Conservation (phyloP, 1,140 invertebrate species). For the Drosophila burlai region DNA sequence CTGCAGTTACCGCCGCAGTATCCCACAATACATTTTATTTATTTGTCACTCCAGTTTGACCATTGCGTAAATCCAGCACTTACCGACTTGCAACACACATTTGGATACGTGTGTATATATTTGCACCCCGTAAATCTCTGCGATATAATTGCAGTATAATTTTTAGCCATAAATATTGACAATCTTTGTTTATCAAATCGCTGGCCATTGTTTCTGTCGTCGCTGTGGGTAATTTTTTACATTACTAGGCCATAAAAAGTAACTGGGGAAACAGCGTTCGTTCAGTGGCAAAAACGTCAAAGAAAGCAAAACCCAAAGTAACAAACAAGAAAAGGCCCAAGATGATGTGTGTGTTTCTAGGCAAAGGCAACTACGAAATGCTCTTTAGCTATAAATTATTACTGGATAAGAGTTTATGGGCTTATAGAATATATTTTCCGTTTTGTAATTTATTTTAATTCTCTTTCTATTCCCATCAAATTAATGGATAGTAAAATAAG, state of each 20-base stretch:
- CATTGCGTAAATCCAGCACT: slow-evolving; percentile 69
- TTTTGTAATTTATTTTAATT: not conserved
- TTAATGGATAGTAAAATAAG: not conserved
- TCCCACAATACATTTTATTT: slow-evolving; percentile 66
- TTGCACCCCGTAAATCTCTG: slow-evolving; percentile 23
- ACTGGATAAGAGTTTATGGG: not conserved
- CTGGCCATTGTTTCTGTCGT: slow-evolving; percentile 47
- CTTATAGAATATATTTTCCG: not conserved
- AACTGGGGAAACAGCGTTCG: slow-evolving; percentile 52
- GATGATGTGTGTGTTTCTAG: not conserved
- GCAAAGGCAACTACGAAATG: slow-evolving; percentile 8
- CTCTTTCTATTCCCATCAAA: rapidly evolving
- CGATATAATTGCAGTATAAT: slow-evolving; percentile 58
- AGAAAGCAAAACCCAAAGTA: slow-evolving; percentile 70
- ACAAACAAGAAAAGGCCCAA: slow-evolving; percentile 38
- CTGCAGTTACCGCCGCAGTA: slow-evolving; percentile 65
- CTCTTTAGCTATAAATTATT: slow-evolving; percentile 3
- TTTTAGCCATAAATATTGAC: slow-evolving; percentile 72
- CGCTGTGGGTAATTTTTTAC: slow-evolving; percentile 77
- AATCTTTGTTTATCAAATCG: slow-evolving; percentile 69
- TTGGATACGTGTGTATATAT: too few species aligned
- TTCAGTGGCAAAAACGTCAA: slow-evolving; percentile 50
- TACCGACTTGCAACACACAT: slow-evolving; percentile 3
- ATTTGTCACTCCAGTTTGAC: slow-evolving; percentile 50
- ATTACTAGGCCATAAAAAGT: slow-evolving; percentile 76